Evolutionary conservation across 2,113 vertebrate genomes (phyloP), one percentile per base, ranked within the genome.

Genomic region (Pithys albifrons): DNA sequence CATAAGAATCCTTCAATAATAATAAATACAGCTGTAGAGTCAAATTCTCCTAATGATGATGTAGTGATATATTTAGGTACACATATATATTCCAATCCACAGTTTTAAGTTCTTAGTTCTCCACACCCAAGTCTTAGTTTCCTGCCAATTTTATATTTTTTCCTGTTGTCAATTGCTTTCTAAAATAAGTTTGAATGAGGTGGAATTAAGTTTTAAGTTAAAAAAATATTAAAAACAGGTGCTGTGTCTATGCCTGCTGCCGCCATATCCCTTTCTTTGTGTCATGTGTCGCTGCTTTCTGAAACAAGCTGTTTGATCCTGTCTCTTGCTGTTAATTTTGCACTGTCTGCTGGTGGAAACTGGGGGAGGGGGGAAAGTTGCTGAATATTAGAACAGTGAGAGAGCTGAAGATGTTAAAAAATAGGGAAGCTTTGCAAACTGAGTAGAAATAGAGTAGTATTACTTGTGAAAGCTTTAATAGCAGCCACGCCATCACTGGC

Each of bases 151-250:
- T 91, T 85, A 35, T 93, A 75, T 12, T 82, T 92, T 91, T 89
- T 92, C 83, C 86, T 92, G 52, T 54, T 91, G 57, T 78, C 69
- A 91, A 73, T 84, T 91, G 77, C 88, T 87, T 93, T 89, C 91
- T 95, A 91, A 95, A 96, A 87, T 78, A 92, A 73, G 39, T 78
- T 66, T 69, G 80, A 93, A 92, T 69, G n/a, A 81, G 51, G n/a
- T 58, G 37, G 73, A 87, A 96, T 91, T 66, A 87, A 91, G 33
- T 78, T 77, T 88, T 71, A 81, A 67, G 4, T 80, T 94, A 10
- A 31, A 80, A 46, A 92, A 92, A 75, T n/a, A 87, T 35, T 74
- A 23, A 15, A 87, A 92, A 35, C 86, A 75, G 41, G 28, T 85
- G 69, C 8, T 25, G 12, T 54, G 28, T 49, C 57, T 92, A 3